Evolutionary conservation across 2,888 invertebrate species (phyloP), one percentile per base, ranked within the genome.

Genomic region (Erebia ligea): DNA sequence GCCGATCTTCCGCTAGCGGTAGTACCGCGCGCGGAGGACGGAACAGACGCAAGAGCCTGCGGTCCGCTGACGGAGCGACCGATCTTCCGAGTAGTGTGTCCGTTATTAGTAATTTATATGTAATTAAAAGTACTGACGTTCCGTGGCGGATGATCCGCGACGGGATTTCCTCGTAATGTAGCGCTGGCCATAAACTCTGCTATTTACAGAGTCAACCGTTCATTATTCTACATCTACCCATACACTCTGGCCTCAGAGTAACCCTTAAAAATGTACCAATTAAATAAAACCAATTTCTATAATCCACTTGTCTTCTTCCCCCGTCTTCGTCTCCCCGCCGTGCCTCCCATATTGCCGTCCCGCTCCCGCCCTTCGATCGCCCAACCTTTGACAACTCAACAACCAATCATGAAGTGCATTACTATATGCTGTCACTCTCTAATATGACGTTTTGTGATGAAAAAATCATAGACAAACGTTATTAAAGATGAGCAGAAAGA

Each of bases 311-410:
- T 73, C 83, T 82, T 79, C 58, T 67, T 67, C 67, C 67, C 77
- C 81, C 79, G 79, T 83, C 82, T 82, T 80, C 79, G 74, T 81
- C 81, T 76, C 78, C 76, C 75, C 76, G 72, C 78, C 78, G 80
- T 82, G 80, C 77, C 80, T 74, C 80, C 78, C 78, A 67, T 62
- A 61, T 54, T 50, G 75, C 73, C 82, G 73, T 78, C 78, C 82
- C 81, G 79, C 86, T 77, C 82, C 77, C 76, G 71, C 81, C 79
- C 82, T 73, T 85, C 81, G 86, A 84, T 86, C 83, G 65, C 65
- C 68, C 71, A 71, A 86, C 89, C 90, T 89, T 86, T 79, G 86
- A 89, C 86, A 91, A 90, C 90, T 91, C 86, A 91, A 90, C 81
- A 90, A 88, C 91, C 89, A 90, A 91, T 91, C 88, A 90, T 81